Conservation (phyloP, 1,140 invertebrate species). For the Delia radicum region DNA sequence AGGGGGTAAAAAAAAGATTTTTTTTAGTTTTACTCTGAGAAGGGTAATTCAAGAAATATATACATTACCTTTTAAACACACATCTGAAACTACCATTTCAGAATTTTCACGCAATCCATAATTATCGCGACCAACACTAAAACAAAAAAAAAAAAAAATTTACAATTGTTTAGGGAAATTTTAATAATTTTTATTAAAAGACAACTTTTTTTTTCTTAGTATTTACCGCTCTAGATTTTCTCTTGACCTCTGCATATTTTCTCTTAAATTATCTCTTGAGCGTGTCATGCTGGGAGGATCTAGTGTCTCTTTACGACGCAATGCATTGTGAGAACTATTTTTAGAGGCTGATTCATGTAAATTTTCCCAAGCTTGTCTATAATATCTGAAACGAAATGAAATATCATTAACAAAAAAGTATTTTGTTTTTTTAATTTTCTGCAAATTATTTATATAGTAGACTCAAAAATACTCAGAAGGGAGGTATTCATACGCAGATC, state of each 20-base stretch:
- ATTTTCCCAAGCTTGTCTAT: slow-evolving; percentile 90
- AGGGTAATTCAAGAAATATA: background rate
- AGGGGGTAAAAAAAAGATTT: background rate
- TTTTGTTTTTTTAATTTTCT: too few species aligned
- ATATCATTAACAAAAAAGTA: too few species aligned
- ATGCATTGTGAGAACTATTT: slow-evolving; percentile 56
- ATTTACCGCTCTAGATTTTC: slow-evolving; percentile 58
- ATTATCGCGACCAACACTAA: slow-evolving; percentile 56
- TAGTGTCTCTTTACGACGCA: slow-evolving; percentile 69
- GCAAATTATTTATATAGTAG: too few species aligned
- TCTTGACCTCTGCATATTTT: slow-evolving; percentile 54
- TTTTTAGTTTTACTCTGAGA: background rate
- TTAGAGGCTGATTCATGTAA: slow-evolving; percentile 75
- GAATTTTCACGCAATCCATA: slow-evolving; percentile 75
- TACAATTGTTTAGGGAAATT: background rate
- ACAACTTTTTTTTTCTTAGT: background rate
- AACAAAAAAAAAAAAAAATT: background rate
- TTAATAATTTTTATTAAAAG: background rate
- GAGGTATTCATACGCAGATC: too few species aligned
- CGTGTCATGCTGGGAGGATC: slow-evolving; percentile 63
- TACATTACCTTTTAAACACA: slow-evolving; percentile 52
- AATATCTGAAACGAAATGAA: slow-evolving; percentile 65
- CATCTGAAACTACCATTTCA: slow-evolving; percentile 78
- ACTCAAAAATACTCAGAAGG: too few species aligned
- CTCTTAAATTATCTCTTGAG: slow-evolving; percentile 54